Base-by-base conservation (phyloP, 2,888 invertebrate species). In the Schizaphis graminum region DNA sequence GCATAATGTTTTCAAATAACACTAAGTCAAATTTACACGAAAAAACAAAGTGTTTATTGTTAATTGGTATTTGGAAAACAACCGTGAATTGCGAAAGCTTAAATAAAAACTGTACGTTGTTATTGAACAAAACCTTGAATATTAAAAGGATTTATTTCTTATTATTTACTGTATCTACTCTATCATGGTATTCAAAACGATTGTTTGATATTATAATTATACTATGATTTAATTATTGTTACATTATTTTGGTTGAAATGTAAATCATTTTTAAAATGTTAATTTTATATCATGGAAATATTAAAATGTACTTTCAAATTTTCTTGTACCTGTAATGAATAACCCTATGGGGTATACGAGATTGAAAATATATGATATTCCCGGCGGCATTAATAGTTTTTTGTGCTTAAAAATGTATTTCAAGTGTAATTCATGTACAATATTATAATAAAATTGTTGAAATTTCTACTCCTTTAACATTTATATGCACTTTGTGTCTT, bases 41-140 rank as follows among this genome's bases (percentile, higher is more conserved):
- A 53, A 61, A 88, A 49, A 28, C 1, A 11, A 41, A 44, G 28
- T 87, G 21, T 28, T 21, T 87, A 88, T 87, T 92, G 35, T 49
- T 88, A 49, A 67, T 92, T 41, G 7, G 28, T 56, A 85, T 57
- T 91, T 86, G 35, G 5, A 87, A 87, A 53, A 88, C 49, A 35
- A 67, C 16, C 35, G 28, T 5, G 28, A 35, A 67, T 28, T 61
- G 49, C 5, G 35, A 35, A 67, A 49, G 87, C 49, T 67, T 67
- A 92, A 61, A 57, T 87, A 21, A 85, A 35, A 91, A 67, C 21
- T 88, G 67, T 41, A 67, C 41, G 67, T 88, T 49, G 41, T 67
- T 87, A 61, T 49, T 67, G 26, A 87, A 88, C 67, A 28, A 67
- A 87, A 67, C 92, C 87, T 88, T 92, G 92, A 92, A 57, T 61